Conservation (phyloP, 1,140 invertebrate genomes). For the Triops cancriformis region DNA sequence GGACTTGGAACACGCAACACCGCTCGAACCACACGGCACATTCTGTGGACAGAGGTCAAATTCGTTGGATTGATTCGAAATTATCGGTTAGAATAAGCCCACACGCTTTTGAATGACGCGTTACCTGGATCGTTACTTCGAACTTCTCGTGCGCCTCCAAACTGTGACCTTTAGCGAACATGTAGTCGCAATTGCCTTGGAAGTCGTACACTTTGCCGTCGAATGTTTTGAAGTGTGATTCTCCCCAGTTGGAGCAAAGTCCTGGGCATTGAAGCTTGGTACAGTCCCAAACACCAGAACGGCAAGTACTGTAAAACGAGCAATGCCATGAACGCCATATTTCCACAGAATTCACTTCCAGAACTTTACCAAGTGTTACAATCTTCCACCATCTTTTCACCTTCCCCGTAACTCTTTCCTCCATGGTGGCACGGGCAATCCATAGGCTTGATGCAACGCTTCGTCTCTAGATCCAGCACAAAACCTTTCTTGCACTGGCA, state of each 20-base stretch:
- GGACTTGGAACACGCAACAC: conserved; percentile 78
- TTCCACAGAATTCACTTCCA: conserved; percentile 3
- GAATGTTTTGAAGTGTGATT: conserved; percentile 78
- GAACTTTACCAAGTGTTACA: conserved; percentile 67
- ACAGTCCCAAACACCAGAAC: conserved; percentile 39
- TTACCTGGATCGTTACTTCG: conserved; percentile 57
- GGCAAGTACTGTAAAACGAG: conserved; percentile 44
- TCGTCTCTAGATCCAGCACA: conserved; percentile 56
- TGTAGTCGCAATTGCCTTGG: conserved; percentile 77
- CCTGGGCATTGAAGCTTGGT: conserved; percentile 44
- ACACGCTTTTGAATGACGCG: background rate
- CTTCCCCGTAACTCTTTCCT: conserved; percentile 68
- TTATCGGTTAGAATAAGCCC: conserved; percentile 27
- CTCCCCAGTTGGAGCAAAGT: conserved; percentile 70
- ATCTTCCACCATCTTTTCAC: conserved; percentile 61
- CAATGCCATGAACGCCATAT: conserved; percentile 12
- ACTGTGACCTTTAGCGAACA: conserved; percentile 61
- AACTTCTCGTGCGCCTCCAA: conserved; percentile 51
- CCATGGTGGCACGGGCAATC: conserved; percentile 83
- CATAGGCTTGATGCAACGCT: conserved; percentile 55
- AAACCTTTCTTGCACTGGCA: conserved; percentile 66
- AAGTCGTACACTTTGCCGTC: conserved; percentile 76
- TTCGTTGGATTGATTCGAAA: conserved; percentile 31
- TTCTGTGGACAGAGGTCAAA: conserved; percentile 49
- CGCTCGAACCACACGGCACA: conserved; percentile 72